Conservation (phyloP, 2,888 invertebrate genomes). For the Pocota personata region DNA sequence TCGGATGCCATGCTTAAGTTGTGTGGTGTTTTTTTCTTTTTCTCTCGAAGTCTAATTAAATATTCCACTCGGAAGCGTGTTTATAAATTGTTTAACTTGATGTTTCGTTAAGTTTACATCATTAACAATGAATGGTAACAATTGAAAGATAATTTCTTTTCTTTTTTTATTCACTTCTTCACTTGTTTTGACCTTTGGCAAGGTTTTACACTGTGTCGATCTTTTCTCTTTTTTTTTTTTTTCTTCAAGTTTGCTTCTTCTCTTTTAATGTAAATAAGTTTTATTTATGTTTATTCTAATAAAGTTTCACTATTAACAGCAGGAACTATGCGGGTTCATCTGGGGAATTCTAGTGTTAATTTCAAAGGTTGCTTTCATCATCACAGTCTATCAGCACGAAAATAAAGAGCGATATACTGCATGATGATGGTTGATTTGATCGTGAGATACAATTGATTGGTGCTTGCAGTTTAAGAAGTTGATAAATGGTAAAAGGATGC, state of each 20-base stretch:
- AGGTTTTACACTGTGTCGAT: slow-evolving; percentile 18
- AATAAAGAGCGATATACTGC: not conserved
- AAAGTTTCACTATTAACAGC: slow-evolving; percentile 4
- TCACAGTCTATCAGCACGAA: slow-evolving; percentile 6
- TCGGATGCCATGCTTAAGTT: slow-evolving; percentile 74
- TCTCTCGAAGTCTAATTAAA: slow-evolving; percentile 20
- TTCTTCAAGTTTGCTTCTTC: slow-evolving; percentile 1
- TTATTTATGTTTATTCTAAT: not conserved
- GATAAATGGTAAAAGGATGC: not conserved
- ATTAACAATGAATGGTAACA: not conserved
- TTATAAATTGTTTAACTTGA: not conserved
- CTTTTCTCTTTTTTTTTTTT: not conserved
- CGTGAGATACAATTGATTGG: slow-evolving; percentile 55
- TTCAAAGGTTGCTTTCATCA: slow-evolving; percentile 14
- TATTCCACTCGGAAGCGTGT: slow-evolving; percentile 5
- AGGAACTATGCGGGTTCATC: not conserved
- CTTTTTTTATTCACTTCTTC: slow-evolving; percentile 3
- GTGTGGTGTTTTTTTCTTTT: slow-evolving; percentile 47
- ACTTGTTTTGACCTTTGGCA: slow-evolving; percentile 30
- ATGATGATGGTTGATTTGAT: slow-evolving; percentile 6
- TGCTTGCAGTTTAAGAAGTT: slow-evolving; percentile 44
- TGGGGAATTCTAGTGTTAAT: slow-evolving; percentile 25
- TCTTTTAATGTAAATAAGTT: not conserved
- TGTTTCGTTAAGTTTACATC: slow-evolving; percentile 44
- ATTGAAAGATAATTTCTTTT: not conserved